phyloP scores from a whole-genome alignment of 2,797 vertebrate genomes.

The Gastrophryne carolinensis region DNA sequence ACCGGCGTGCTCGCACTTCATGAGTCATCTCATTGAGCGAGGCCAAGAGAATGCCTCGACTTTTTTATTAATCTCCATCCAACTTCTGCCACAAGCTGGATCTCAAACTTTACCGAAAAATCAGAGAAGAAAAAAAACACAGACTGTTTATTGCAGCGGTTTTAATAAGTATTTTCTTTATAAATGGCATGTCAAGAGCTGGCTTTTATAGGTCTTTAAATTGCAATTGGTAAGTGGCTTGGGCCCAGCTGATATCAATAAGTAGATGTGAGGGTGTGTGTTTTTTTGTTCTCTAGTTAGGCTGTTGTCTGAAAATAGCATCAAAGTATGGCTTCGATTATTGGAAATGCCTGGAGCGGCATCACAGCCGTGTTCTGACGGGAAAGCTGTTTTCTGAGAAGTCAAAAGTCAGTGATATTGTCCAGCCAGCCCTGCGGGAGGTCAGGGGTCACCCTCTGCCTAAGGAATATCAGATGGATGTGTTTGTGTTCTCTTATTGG shows the following conservation, averaged over 20 bases:
- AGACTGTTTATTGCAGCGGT: slow-evolving; percentile 13
- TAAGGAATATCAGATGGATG: slow-evolving; percentile 45
- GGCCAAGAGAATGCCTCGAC: slow-evolving; percentile 24
- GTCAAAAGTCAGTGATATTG: slow-evolving; percentile 50
- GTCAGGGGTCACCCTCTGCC: slow-evolving; percentile 39
- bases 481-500: slow-evolving; percentile 17
- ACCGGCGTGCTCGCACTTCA: slow-evolving; percentile 5
- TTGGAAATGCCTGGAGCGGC: slow-evolving; percentile 37
- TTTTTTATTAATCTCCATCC: slow-evolving; percentile 30
- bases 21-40: slow-evolving; percentile 32
- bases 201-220: slow-evolving; percentile 23
- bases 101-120: neutral
- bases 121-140: slow-evolving; percentile 11
- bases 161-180: slow-evolving; percentile 32
- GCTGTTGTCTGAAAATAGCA: slow-evolving; percentile 48
- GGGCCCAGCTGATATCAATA: slow-evolving; percentile 38
- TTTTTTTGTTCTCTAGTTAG: neutral
- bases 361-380: slow-evolving; percentile 20
- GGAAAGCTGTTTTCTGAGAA: slow-evolving; percentile 45
- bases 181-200: slow-evolving; percentile 14
- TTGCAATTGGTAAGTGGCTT: slow-evolving; percentile 12
- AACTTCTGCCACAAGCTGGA: slow-evolving; percentile 19
- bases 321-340: slow-evolving; percentile 51
- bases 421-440: slow-evolving; percentile 29
- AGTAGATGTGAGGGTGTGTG: slow-evolving; percentile 2